Evolutionary conservation across 2,888 invertebrate genomes (phyloP), one percentile per base, ranked within the genome.

Genomic region (Drosophila fungiperda): DNA sequence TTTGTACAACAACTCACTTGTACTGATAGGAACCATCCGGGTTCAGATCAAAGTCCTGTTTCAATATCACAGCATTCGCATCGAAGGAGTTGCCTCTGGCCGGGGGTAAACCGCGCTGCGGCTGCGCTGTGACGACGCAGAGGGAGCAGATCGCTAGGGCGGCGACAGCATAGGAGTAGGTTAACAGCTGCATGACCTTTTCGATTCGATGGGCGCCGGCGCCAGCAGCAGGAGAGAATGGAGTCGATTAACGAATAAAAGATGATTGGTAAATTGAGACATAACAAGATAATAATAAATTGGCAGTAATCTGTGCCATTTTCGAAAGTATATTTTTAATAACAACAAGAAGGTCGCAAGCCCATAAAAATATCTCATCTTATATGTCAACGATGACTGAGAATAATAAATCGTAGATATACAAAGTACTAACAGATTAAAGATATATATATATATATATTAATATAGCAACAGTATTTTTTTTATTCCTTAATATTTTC

Each of bases 11-110:
- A 52, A 92, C 93, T 92, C 75, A 94, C 94, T 93, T 94, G 91
- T 94, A 94, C 55, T 92, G 92, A 82, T 94, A 94, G 57, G 94
- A 94, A 72, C 94, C 94, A 83, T 93, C 93, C 68, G 93, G 93
- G 88, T 94, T 94, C 60, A 93, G 91, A 80, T 94, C 94, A 68
- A 94, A 94, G 76, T 92, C 92, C 75, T 93, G 94, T 83, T 93
- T 94, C 59, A 94, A 82, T 81, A 94, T 94, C 61, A 94, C 94
- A 42, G 94, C 94, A 82, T 93, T 93, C 64, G 91, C 92, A 57
- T 93, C 93, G 70, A 82, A 90, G 17, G 90, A 70, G 70, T 90
- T 86, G 55, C 81, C 74, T 3, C 90, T 87, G 7, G 91, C 85
- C 67, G 90, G 93, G 15, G 91, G 82, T 61, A 91, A 78, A 58